These are phyloP conservation scores for Paguma larvata DNA, from an alignment of 2,797 vertebrate species.

Conservation along the genomic window DNA sequence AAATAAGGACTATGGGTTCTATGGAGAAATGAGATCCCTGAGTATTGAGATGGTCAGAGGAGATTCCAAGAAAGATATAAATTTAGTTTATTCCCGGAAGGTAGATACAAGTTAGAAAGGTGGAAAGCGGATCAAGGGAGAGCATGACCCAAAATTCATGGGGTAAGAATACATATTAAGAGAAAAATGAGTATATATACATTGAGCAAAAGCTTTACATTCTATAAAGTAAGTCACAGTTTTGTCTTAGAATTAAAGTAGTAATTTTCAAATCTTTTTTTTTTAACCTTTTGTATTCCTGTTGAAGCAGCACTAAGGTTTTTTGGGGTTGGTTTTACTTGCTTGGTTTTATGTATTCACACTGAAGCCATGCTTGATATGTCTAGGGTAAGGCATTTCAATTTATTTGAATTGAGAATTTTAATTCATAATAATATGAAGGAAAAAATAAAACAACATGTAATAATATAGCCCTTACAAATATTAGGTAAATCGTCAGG, in stretches of 20 bases:
- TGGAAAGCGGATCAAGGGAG: background rate
- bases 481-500: background rate
- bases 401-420: background rate
- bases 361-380: background rate
- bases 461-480: background rate
- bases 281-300: background rate
- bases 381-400: background rate
- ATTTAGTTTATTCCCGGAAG: background rate
- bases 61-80: background rate
- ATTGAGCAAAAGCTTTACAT: background rate
- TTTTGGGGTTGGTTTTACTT: background rate
- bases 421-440: constrained; percentile 17
- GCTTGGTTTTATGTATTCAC: background rate
- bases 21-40: background rate
- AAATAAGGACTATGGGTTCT: background rate
- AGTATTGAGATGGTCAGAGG: background rate
- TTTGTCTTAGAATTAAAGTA: constrained; percentile 50
- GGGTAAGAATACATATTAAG: background rate
- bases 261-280: background rate
- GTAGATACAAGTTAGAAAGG: background rate
- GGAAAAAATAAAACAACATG: background rate
- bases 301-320: background rate
- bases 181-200: background rate
- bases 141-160: background rate
- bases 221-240: background rate